These are phyloP conservation scores for Alouatta palliata DNA, from an alignment of 2,113 vertebrate species.

Conservation along the genomic window DNA sequence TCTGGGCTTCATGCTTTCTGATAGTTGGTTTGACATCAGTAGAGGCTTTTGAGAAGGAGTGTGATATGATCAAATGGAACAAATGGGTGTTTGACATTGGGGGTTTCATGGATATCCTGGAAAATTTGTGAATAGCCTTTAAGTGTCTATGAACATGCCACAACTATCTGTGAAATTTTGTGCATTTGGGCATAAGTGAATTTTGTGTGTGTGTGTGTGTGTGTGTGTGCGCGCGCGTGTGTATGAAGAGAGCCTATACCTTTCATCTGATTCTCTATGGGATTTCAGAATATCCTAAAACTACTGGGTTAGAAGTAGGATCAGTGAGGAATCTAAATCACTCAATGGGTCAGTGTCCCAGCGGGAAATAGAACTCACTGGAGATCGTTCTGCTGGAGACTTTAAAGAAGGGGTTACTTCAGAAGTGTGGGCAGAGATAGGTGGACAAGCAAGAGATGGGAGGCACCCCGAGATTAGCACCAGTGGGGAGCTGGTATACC, in stretches of 20 bases:
- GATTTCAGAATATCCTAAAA: not conserved
- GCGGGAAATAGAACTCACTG: not conserved
- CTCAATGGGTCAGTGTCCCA: not conserved
- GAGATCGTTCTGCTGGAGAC: not conserved
- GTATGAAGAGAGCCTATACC: not conserved
- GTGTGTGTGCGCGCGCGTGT: not conserved
- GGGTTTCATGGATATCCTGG: not conserved
- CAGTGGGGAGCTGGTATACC: not conserved
- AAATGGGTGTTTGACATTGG: not conserved
- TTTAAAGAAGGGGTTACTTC: not conserved
- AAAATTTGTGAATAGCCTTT: not conserved
- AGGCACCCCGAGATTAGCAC: not conserved
- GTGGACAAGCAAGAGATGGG: not conserved
- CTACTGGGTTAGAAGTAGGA: not conserved
- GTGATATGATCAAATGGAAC: not conserved
- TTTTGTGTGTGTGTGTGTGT: not conserved
- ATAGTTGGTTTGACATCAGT: not conserved
- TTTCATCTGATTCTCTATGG: not conserved
- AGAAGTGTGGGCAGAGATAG: not conserved
- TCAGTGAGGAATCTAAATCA: not conserved
- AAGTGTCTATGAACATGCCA: not conserved
- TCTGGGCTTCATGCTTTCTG: not conserved
- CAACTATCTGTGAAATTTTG: not conserved
- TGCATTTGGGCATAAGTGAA: not conserved
- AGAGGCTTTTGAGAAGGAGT: not conserved